Base-by-base conservation (phyloP, 2,797 vertebrate species). In the Pipistrellus nathusii region DNA sequence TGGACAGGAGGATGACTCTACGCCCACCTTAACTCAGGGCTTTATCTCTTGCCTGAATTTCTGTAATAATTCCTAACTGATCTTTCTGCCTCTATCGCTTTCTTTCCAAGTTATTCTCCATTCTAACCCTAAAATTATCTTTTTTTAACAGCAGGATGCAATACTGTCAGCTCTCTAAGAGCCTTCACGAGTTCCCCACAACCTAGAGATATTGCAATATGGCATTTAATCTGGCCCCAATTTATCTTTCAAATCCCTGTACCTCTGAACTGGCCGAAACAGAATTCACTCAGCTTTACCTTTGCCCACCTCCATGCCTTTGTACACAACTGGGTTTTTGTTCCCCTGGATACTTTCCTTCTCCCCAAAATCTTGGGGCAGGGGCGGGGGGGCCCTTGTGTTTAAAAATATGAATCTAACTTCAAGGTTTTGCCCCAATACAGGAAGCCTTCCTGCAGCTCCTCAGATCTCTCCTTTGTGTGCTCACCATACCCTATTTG, bases 361-460 rank as follows among this genome's bases (percentile, higher is more conserved):
- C 73, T 62, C 77, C 80, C 75, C 51, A 95, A 82, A 95, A 91
- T 35, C 69, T 25, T 64, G n/a, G 38, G 10, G 53, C 18, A 13
- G 53, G 38, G 38, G 38, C 6, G 38, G 38, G 6, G 38, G 38
- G 91, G 55, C 41, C 72, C 77, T 71, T 85, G 62, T 30, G 66
- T 57, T 88, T 93, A 86, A 91, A 95, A 90, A 57, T 90, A 75
- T 66, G 44, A 41, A 46, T 82, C 88, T 76, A 51, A 82, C 88
- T 88, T 92, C 64, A 91, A 88, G 93, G 82, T 66, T 44, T 64
- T 88, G 64, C 77, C 57, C 75, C 81, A 46, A 15, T 5, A 27
- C 17, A 38, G 85, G 85, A 41, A 64, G 75, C 75, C 32, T 66
- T 73, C 94, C 92, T 14, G 57, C 62, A 13, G 89, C 46, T 88